Percentiles rank a stretch among this genome's conserved stretches.
phyloP scores from a whole-genome alignment of 2,113 vertebrate species.

The Notarius quadriscutis region DNA sequence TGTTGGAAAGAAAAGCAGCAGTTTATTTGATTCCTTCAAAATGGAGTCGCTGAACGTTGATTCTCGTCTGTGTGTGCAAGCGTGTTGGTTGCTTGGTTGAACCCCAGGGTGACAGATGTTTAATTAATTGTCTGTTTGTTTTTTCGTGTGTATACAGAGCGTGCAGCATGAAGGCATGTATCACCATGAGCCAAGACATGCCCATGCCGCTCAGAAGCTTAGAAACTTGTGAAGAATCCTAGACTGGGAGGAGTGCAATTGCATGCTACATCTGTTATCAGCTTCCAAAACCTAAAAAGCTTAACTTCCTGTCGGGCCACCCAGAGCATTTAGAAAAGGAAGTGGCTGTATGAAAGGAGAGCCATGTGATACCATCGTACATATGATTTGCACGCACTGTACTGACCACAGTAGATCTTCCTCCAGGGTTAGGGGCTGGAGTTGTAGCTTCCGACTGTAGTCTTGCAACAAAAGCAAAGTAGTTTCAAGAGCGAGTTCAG shows the following conservation, averaged over 20 bases:
- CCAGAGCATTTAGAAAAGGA: slow-evolving; percentile 60
- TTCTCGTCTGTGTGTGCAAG: background rate
- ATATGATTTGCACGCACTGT: slow-evolving; percentile 44
- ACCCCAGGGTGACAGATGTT: background rate
- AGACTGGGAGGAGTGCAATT: slow-evolving; percentile 52
- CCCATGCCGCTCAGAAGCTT: slow-evolving; percentile 41
- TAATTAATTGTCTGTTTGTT: slow-evolving; percentile 20
- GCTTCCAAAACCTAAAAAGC: slow-evolving; percentile 50
- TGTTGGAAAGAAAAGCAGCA: background rate
- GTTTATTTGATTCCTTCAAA: slow-evolving; percentile 27
- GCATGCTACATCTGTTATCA: slow-evolving; percentile 56
- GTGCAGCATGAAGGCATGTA: slow-evolving; percentile 60
- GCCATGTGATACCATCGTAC: slow-evolving; percentile 46
- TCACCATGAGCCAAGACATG: slow-evolving; percentile 33
- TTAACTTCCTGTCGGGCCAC: slow-evolving; percentile 65
- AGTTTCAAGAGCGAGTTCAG: background rate
- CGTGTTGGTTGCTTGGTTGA: background rate
- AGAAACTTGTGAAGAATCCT: slow-evolving; percentile 12
- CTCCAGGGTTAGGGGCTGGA: background rate
- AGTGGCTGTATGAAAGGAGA: slow-evolving; percentile 48
- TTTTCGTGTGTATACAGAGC: slow-evolving; percentile 14
- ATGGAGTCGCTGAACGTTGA: background rate
- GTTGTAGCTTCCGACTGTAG: too few species aligned
- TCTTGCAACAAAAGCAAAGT: background rate
- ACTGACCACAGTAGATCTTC: background rate